These are phyloP conservation scores for Pygathrix nemaeus DNA, from an alignment of 2,113 vertebrate species.

Conservation along the genomic window DNA sequence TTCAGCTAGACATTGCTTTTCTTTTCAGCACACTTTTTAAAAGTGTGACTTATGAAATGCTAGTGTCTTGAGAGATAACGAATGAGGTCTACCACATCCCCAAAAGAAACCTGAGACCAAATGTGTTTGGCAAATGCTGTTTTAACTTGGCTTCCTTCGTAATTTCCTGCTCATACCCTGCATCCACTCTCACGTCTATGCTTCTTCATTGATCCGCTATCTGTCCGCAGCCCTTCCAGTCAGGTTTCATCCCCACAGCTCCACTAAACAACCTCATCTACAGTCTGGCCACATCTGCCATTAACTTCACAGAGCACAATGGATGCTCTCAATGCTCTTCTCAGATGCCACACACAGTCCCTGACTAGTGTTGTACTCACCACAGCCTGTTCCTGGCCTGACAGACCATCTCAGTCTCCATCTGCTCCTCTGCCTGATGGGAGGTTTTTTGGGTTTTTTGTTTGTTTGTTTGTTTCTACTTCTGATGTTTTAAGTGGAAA, in stretches of 20 bases:
- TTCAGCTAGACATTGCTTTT: background rate
- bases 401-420: background rate
- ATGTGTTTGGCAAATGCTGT: background rate
- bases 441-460: background rate
- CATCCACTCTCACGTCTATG: background rate
- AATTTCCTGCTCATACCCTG: background rate
- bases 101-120: background rate
- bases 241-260: background rate
- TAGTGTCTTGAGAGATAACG: background rate
- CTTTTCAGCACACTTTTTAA: background rate
- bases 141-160: background rate
- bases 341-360: background rate
- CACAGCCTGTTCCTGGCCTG: background rate
- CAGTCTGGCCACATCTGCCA: background rate
- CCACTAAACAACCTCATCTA: background rate
- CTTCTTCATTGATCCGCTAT: background rate
- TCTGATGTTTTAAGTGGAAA: background rate
- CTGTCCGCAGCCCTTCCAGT: background rate
- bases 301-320: background rate
- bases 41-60: background rate
- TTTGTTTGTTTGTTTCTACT: background rate
- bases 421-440: background rate
- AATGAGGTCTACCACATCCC: background rate
- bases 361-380: too few relatives aligned
- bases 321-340: rapidly evolving